phyloP scores from a whole-genome alignment of 2,888 invertebrate species.

The Glomeris marginata region DNA sequence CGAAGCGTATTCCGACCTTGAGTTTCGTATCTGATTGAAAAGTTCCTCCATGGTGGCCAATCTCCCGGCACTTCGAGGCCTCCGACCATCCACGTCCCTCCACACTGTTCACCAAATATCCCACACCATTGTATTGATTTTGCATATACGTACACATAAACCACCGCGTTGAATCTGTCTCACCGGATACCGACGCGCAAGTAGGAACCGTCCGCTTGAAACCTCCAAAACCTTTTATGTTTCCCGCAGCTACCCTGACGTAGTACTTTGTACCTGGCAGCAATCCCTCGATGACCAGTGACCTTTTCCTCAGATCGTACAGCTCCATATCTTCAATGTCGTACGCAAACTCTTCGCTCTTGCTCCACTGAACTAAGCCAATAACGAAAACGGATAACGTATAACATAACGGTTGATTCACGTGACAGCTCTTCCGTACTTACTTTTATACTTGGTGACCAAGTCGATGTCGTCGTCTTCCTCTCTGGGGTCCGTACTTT shows the following conservation, averaged over 20 bases:
- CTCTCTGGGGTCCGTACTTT: conserved; percentile 38
- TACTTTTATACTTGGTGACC: conserved; percentile 82
- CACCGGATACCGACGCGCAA: conserved; percentile 78
- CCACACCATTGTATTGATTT: neutral
- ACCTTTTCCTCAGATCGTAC: conserved; percentile 44
- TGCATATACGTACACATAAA: neutral
- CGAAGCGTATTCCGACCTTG: conserved; percentile 44
- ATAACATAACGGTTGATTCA: neutral
- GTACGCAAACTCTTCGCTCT: conserved; percentile 63
- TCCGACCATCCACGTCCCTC: conserved; percentile 62
- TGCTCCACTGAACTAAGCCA: conserved; percentile 79
- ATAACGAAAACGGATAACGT: neutral
- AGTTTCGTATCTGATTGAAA: conserved; percentile 50
- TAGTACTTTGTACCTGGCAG: conserved; percentile 75
- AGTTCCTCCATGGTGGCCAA: conserved; percentile 57
- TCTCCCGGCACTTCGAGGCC: conserved; percentile 50
- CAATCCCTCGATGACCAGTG: conserved; percentile 51
- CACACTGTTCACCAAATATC: conserved; percentile 43
- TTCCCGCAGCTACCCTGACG: conserved; percentile 82
- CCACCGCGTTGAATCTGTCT: conserved; percentile 30
- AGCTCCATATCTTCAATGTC: conserved; percentile 67
- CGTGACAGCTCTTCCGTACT: conserved; percentile 15
- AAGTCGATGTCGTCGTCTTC: conserved; percentile 52
- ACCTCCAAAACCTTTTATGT: conserved; percentile 77
- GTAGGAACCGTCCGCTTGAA: conserved; percentile 60